Evolutionary conservation across 2,113 vertebrate genomes (phyloP).

Genomic region (Myiozetetes cayanensis): DNA sequence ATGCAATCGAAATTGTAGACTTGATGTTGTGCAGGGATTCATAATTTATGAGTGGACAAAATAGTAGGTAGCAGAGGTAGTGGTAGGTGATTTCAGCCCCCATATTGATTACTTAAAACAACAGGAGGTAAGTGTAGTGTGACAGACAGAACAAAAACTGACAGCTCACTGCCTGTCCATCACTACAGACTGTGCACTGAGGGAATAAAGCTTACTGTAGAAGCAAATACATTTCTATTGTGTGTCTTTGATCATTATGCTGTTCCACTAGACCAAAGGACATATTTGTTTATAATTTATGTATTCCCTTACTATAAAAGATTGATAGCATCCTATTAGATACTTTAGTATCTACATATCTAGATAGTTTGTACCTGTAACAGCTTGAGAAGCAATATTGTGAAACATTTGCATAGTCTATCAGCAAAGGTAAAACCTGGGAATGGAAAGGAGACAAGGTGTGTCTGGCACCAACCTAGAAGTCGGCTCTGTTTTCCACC

Average conservation of each 20-base stretch:
- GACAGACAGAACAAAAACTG: slow-evolving; percentile 86
- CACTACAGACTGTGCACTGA: slow-evolving; percentile 58
- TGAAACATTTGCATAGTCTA: slow-evolving; percentile 23
- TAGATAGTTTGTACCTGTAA: slow-evolving; percentile 69
- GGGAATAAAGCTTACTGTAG: slow-evolving; percentile 65
- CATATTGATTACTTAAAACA: slow-evolving; percentile 97
- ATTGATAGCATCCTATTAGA: slow-evolving; percentile 75
- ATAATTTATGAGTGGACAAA: slow-evolving; percentile 99
- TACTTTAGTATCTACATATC: slow-evolving; percentile 66
- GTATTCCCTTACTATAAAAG: slow-evolving; percentile 76
- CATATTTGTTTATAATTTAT: slow-evolving; percentile 85
- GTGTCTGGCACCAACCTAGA: not conserved
- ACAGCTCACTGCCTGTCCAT: slow-evolving; percentile 77
- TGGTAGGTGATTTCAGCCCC: slow-evolving; percentile 92
- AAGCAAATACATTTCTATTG: slow-evolving; percentile 76
- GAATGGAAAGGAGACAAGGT: not conserved
- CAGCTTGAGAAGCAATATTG: slow-evolving; percentile 44
- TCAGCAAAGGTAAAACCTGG: not conserved
- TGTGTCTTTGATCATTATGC: slow-evolving; percentile 77
- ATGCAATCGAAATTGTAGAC: slow-evolving; percentile 98
- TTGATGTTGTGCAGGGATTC: slow-evolving; percentile 88
- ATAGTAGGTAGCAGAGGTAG: slow-evolving; percentile 90
- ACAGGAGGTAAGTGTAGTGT: slow-evolving; percentile 92
- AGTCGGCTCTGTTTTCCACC: not conserved
- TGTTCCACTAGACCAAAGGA: slow-evolving; percentile 77